These are phyloP conservation scores for Anas platyrhynchos DNA, from an alignment of 2,113 vertebrate species.

Conservation along the genomic window DNA sequence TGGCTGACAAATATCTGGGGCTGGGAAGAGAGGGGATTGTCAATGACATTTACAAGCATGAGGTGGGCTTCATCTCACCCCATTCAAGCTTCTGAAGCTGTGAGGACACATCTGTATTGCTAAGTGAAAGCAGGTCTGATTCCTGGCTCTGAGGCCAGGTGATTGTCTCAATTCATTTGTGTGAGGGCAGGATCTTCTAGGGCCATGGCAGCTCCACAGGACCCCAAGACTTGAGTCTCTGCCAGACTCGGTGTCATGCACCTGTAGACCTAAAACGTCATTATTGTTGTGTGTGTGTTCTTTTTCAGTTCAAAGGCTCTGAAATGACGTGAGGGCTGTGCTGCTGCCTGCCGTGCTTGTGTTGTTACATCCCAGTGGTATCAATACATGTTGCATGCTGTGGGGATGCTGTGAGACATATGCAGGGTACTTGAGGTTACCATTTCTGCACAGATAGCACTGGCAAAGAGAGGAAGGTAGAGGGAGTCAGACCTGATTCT, in stretches of 20 bases:
- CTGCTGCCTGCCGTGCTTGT: rapidly evolving
- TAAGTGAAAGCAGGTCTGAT: neutral
- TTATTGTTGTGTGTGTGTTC: neutral
- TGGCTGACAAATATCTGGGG: neutral
- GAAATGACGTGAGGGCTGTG: neutral
- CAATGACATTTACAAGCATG: neutral
- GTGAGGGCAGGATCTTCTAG: neutral
- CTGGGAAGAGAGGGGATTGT: neutral
- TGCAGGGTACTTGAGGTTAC: neutral
- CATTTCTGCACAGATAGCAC: neutral
- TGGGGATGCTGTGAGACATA: neutral
- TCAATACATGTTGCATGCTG: rapidly evolving
- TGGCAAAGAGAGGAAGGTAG: neutral
- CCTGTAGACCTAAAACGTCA: neutral
- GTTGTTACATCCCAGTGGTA: neutral
- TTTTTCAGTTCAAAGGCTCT: neutral
- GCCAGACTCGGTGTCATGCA: neutral
- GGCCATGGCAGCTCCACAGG: neutral
- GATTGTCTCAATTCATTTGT: neutral
- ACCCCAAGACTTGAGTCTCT: neutral
- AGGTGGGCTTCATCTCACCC: neutral
- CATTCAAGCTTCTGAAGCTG: neutral
- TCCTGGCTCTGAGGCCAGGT: neutral
- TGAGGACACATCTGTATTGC: neutral
- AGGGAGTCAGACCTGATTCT: neutral